Percentiles rank a stretch among this genome's conserved stretches.
These are phyloP conservation scores for Nomada lathburiana DNA, from an alignment of 2,888 invertebrate species.

Conservation along the genomic window DNA sequence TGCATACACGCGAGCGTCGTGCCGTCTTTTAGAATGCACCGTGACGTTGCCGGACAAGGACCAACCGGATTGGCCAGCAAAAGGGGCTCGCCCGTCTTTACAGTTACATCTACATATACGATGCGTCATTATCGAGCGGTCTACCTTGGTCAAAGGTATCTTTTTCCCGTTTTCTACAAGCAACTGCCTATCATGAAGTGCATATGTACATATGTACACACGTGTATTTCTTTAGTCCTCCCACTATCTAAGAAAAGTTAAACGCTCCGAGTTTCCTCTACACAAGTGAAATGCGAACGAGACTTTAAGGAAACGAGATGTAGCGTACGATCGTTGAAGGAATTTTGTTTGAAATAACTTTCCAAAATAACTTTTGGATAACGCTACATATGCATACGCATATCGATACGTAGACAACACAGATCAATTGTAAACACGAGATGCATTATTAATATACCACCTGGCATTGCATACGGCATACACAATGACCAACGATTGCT, in stretches of 20 bases:
- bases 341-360: too few species aligned
- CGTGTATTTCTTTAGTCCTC: too few species aligned
- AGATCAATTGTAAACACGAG: background rate
- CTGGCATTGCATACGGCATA: slow-evolving; percentile 7
- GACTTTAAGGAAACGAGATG: too few species aligned
- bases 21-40: slow-evolving; percentile 18
- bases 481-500: background rate
- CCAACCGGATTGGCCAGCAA: slow-evolving; percentile 46
- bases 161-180: background rate
- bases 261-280: too few species aligned
- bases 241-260: too few species aligned
- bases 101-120: background rate
- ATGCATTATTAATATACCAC: slow-evolving; percentile 27
- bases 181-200: slow-evolving; percentile 14
- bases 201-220: too few species aligned
- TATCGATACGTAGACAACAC: too few species aligned
- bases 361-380: too few species aligned
- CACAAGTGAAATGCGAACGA: too few species aligned
- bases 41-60: slow-evolving; percentile 10
- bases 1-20: background rate
- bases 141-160: slow-evolving; percentile 11
- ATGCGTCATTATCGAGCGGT: slow-evolving; percentile 46
- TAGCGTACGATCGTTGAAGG: too few species aligned
- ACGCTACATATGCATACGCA: too few species aligned
- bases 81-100: slow-evolving; percentile 59